These are phyloP conservation scores for Manis crassicaudata DNA, from an alignment of 2,797 vertebrate species.

Conservation along the genomic window DNA sequence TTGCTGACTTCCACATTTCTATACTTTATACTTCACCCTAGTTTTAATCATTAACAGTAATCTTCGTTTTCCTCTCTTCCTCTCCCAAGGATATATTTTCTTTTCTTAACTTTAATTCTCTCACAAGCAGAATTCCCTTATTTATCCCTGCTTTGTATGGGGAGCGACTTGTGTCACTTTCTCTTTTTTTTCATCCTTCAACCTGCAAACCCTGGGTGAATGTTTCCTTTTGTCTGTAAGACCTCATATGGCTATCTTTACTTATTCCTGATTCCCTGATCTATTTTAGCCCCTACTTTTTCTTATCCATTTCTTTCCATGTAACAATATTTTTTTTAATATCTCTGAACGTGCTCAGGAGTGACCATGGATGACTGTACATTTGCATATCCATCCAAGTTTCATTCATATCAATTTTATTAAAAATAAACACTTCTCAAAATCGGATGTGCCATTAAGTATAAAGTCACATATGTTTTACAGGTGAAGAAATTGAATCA, in stretches of 20 bases:
- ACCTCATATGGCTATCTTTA: background rate
- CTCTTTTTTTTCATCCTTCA: background rate
- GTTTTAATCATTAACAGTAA: background rate
- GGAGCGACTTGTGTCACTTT: background rate
- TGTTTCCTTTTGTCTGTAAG: background rate
- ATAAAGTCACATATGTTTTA: background rate
- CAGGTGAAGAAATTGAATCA: background rate
- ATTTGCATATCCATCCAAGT: background rate
- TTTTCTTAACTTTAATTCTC: background rate
- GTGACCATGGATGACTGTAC: background rate
- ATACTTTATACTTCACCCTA: background rate
- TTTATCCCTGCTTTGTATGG: background rate
- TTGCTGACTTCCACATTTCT: background rate
- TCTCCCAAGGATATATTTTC: background rate
- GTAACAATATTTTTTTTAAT: background rate
- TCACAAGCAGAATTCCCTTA: background rate
- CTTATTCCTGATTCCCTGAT: background rate
- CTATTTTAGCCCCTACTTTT: background rate
- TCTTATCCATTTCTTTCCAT: background rate
- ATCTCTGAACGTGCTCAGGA: background rate
- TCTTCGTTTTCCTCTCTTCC: background rate
- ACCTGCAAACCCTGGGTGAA: background rate
- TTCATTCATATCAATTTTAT: background rate
- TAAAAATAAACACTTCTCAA: constrained; percentile 34
- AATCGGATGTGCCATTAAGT: background rate